A percentile compares a stretch with the other conserved stretches of the same genome.
phyloP scores from a whole-genome alignment of 2,888 invertebrate genomes.

The Eurois occulta region DNA sequence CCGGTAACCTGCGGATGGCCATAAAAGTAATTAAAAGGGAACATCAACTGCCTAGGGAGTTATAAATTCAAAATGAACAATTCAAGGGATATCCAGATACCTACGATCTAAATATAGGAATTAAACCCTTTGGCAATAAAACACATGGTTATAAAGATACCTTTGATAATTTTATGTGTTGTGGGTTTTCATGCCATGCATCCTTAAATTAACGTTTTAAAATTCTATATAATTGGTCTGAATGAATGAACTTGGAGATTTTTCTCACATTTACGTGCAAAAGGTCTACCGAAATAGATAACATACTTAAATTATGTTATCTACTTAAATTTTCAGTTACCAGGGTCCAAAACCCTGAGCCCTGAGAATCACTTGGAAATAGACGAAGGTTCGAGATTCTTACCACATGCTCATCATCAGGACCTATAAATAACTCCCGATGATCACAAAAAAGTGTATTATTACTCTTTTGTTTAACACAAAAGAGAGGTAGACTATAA shows the following conservation, averaged over 20 bases:
- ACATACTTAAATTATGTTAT: not conserved
- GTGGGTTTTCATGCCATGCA: not conserved
- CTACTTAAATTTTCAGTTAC: no score
- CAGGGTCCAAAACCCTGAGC: not conserved
- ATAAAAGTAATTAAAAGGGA: slow-evolving; percentile 37
- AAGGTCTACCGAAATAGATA: not conserved
- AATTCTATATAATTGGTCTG: not conserved
- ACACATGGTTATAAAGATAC: slow-evolving; percentile 3
- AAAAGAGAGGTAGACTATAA: not conserved
- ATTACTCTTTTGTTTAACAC: not conserved
- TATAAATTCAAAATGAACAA: slow-evolving; percentile 40
- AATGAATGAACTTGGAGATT: not conserved
- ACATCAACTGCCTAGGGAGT: slow-evolving; percentile 20
- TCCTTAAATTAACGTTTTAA: not conserved
- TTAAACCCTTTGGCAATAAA: not conserved
- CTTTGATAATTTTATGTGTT: slow-evolving; percentile 31
- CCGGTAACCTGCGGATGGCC: not conserved
- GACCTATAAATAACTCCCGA: not conserved
- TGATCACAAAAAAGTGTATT: not conserved
- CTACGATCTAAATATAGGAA: not conserved
- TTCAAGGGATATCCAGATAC: slow-evolving; percentile 21
- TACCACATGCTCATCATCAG: not conserved
- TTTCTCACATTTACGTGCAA: not conserved
- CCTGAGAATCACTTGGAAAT: not conserved
- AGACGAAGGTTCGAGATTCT: not conserved